A percentile compares a stretch with the other conserved stretches of the same genome.
Conservation (phyloP, 2,113 vertebrate genomes). For the Alethe castanea region DNA sequence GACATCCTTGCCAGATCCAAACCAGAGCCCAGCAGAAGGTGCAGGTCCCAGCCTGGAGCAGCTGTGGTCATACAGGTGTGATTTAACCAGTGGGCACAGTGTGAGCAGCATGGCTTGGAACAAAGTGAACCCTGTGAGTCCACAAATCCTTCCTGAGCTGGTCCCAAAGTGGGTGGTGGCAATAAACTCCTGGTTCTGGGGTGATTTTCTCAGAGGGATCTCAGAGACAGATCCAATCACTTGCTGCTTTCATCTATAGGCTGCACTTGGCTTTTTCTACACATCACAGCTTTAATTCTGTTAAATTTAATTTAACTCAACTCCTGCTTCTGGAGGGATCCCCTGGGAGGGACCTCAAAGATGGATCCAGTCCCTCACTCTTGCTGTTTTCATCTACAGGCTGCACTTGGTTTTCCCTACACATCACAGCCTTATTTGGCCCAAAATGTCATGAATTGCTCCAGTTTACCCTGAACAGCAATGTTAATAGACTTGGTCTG, state of each 20-base stretch:
- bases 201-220: no score
- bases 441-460: background rate
- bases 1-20: accelerated
- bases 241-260: no score
- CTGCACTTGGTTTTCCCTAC: background rate
- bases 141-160: background rate
- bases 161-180: background rate
- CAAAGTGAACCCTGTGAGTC: slow-evolving; percentile 81
- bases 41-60: slow-evolving; percentile 69
- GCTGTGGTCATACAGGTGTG: slow-evolving; percentile 85
- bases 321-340: no score
- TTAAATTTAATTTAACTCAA: no score
- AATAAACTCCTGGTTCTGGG: background rate
- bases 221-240: no score
- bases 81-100: slow-evolving; percentile 72
- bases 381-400: background rate
- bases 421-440: background rate
- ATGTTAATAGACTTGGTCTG: background rate
- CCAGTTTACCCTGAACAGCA: background rate
- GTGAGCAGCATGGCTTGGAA: slow-evolving; percentile 89
- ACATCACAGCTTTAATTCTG: no score
- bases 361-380: background rate
- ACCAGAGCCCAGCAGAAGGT: background rate
- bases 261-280: no score
- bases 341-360: background rate